Evolutionary conservation across 2,797 vertebrate species (phyloP), one percentile per base, ranked within the genome.

Genomic region (Glyptemys insculpta): DNA sequence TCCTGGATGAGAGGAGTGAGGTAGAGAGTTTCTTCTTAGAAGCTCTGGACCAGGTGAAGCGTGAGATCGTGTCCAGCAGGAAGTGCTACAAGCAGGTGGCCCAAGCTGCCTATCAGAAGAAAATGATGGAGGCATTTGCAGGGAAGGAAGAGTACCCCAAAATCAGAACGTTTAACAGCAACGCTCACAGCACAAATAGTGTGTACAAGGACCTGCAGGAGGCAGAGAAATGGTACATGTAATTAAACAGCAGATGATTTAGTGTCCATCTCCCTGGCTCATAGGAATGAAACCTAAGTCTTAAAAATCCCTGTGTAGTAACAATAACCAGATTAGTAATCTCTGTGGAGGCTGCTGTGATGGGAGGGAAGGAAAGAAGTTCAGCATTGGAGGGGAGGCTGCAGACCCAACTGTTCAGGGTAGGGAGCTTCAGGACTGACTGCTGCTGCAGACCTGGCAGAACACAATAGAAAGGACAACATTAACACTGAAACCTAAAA

Each of bases 11-110:
- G 95, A 98, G 98, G 85, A 99, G 98, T 19, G 98, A 99, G 91
- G 96, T 99, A 94, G 99, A 99, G 97, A 93, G 92, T 12, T 99
- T 99, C 97, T 99, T 99, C 97, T 98, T 98, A 37, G 98, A 98
- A 90, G 98, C 99, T 18, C 98, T 99, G 88, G 94, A 97, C 86
- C 97, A 99, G 62, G 98, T 99, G 96, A 99, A 98, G 97, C 96
- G 98, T 95, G 98, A 99, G 97, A 98, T 99, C 59, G 74, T 76
- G 86, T 81, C 96, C 91, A 98, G 96, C 95, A 98, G 98, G 95
- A 97, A 96, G 65, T 97, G 96, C 41, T 98, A 98, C 95, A 99
- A 98, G 93, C 98, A 98, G 90, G 98, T 99, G 87, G 98, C 98
- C 3, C 97, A 98, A 86, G 96, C 97, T 88, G 98, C 98, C 92